Conservation (phyloP, 2,113 vertebrate species). For the Pavo muticus region DNA sequence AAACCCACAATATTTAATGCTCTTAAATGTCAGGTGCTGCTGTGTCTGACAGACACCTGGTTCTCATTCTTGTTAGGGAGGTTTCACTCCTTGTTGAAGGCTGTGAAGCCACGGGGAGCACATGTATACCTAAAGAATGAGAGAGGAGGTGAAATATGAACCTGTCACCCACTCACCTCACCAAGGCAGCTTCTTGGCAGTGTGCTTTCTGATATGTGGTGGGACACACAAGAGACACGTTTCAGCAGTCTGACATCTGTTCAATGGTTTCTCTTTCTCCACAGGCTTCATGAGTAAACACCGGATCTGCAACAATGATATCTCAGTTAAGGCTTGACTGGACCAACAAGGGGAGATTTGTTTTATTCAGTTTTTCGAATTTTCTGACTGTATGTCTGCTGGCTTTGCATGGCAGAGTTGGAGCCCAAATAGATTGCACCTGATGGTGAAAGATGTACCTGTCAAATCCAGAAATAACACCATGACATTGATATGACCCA, state of each 20-base stretch:
- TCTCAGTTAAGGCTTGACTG: background rate
- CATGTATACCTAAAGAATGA: background rate
- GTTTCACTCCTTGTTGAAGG: background rate
- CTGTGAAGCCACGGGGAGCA: rapidly evolving
- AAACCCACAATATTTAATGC: background rate
- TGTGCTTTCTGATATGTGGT: rapidly evolving
- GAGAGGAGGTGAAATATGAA: background rate
- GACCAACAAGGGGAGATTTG: background rate
- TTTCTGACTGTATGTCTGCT: background rate
- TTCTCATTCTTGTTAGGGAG: background rate
- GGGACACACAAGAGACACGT: rapidly evolving
- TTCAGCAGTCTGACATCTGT: background rate
- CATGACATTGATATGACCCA: background rate
- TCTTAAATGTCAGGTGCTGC: background rate
- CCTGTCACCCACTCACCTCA: background rate
- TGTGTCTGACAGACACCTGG: background rate
- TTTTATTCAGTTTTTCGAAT: background rate
- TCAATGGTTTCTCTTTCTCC: background rate
- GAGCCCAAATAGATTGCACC: background rate
- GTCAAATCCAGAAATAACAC: background rate
- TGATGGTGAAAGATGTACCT: background rate
- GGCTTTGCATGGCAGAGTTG: background rate
- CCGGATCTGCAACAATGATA: background rate
- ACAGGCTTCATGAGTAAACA: background rate
- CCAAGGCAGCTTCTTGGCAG: background rate